Percentiles rank a stretch among this genome's conserved stretches.
Conservation (phyloP, 2,113 vertebrate species). For the Arenaria interpres region DNA sequence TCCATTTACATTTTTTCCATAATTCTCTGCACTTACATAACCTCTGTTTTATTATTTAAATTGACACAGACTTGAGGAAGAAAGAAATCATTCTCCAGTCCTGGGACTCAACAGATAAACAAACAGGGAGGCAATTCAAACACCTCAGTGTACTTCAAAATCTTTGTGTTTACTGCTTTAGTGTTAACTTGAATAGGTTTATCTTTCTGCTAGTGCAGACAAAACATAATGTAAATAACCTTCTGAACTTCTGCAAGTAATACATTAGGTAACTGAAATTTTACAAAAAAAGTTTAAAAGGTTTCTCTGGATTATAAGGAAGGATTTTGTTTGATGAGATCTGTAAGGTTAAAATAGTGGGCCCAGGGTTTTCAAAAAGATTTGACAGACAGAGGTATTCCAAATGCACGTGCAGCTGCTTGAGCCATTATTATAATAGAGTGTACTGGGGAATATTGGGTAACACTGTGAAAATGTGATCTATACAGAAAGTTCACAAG, state of each 20-base stretch:
- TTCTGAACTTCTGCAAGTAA: not conserved
- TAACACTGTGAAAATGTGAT: not conserved
- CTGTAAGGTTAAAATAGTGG: not conserved
- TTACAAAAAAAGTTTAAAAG: not conserved
- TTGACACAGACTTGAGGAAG: not conserved
- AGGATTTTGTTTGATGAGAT: not conserved
- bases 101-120: not conserved
- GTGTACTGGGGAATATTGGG: not conserved
- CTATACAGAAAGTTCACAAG: fast-evolving
- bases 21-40: conserved; percentile 55
- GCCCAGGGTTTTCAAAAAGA: not conserved
- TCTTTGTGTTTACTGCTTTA: not conserved
- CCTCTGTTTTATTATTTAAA: conserved; percentile 45
- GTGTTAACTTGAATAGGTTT: not conserved
- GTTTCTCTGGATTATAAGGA: not conserved
- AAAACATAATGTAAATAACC: not conserved
- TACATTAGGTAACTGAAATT: not conserved
- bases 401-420: not conserved
- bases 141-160: not conserved
- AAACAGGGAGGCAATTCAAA: not conserved
- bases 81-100: not conserved
- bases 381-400: not conserved
- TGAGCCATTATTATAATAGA: not conserved
- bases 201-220: not conserved
- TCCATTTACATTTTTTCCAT: conserved; percentile 34